Base-by-base conservation (phyloP, 2,113 vertebrate species). In the Genyomyrus donnyi region DNA sequence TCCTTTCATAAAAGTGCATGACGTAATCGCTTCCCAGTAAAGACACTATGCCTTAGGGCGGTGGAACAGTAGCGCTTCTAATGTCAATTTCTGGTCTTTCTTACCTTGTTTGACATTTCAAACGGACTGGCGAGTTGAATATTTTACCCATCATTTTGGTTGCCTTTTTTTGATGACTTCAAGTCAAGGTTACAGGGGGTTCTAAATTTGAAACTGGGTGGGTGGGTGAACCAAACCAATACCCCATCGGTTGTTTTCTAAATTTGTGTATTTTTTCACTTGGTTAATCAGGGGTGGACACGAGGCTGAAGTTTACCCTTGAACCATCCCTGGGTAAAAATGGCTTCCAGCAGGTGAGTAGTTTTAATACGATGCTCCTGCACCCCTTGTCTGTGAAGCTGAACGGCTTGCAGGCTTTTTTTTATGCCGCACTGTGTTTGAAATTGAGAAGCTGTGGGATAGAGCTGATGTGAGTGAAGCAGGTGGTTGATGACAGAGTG, bases 261-360 rank as follows among this genome's bases (percentile, higher is more conserved):
- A 45, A 89, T n/a, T 62, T 8, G 10, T 70, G n/a, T 27, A 11
- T 89, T 21, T n/a, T 3, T 70, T 87, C 2, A 89, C 56, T 93
- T 87, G 92, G 93, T 83, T 91, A 93, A 94, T 15, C 88, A 99
- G 98, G 98, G 88, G 98, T 99, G 89, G 98, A 99, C 93, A 99
- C 98, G 21, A 97, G 98, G 92, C 94, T 99, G 95, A 99, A 99
- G 94, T 99, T 99, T 89, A 99, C 98, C 91, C 97, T 99, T 89
- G 98, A 99, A 88, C 98, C 98, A 1, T 98, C 97, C 56, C 93
- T 99, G 93, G 98, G 98, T 90, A 98, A 99, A 93, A 98, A 98
- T 94, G 98, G 98, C 88, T 99, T 99, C 96, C 98, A 99, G 93
- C 98, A 99, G 98, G 98, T 99, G 95, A 96, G 91, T 70, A 53